Percentiles rank a stretch among this genome's conserved stretches.
Conservation (phyloP, 2,888 invertebrate species). For the Zaprionus bogoriensis region DNA sequence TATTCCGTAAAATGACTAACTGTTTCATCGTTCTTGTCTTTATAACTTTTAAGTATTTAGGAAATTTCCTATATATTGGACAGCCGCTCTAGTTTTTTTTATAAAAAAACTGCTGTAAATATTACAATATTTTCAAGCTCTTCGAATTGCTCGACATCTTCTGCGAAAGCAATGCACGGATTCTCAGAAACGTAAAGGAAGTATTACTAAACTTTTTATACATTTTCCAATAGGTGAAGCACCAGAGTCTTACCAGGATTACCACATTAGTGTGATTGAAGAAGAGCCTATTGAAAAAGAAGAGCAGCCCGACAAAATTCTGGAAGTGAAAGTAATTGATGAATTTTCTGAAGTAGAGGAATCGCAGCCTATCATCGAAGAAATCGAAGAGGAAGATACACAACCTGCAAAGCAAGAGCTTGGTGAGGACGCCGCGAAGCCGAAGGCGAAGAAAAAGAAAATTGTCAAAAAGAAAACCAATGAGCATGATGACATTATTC, state of each 20-base stretch:
- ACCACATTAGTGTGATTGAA: slow-evolving; percentile 82
- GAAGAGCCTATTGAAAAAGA: slow-evolving; percentile 81
- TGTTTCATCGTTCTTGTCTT: slow-evolving; percentile 21
- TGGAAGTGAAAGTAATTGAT: slow-evolving; percentile 78
- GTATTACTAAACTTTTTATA: slow-evolving; percentile 29
- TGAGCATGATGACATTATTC: slow-evolving; percentile 81
- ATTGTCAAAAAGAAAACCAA: slow-evolving; percentile 79
- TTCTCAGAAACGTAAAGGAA: slow-evolving; percentile 25
- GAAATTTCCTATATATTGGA: slow-evolving; percentile 29
- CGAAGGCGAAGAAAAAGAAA: slow-evolving; percentile 77
- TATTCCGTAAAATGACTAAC: slow-evolving; percentile 34
- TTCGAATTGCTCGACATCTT: slow-evolving; percentile 57
- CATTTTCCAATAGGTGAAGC: slow-evolving; percentile 74
- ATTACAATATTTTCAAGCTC: slow-evolving; percentile 50
- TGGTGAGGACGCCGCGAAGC: slow-evolving; percentile 60
- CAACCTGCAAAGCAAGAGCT: slow-evolving; percentile 40
- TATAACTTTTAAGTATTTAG: slow-evolving; percentile 22
- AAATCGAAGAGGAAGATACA: slow-evolving; percentile 75
- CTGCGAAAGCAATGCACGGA: slow-evolving; percentile 66
- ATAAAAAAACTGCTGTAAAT: slow-evolving; percentile 48
- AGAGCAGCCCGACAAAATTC: slow-evolving; percentile 78
- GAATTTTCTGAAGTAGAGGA: slow-evolving; percentile 68
- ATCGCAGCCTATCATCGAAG: slow-evolving; percentile 79
- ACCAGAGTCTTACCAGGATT: slow-evolving; percentile 79
- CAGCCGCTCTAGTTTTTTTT: slow-evolving; percentile 28